phyloP scores from a whole-genome alignment of 2,797 vertebrate genomes.

The Echeneis naucrates region DNA sequence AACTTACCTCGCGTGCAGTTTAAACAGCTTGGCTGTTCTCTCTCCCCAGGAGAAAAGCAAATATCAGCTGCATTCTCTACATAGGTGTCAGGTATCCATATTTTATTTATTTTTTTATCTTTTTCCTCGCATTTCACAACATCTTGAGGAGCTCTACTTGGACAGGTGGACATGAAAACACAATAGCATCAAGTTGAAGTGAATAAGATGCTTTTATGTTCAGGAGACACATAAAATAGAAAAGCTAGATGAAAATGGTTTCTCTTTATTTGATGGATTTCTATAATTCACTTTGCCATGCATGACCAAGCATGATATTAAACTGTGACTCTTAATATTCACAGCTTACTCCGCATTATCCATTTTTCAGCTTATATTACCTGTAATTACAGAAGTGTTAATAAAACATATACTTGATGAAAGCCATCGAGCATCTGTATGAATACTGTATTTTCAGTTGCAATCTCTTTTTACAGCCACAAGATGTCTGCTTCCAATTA shows the following conservation, averaged over 20 bases:
- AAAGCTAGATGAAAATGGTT: slow-evolving; percentile 5
- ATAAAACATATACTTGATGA: slow-evolving; percentile 34
- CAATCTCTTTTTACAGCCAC: slow-evolving; percentile 11
- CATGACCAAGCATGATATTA: slow-evolving; percentile 17
- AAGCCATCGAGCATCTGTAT: slow-evolving; percentile 33
- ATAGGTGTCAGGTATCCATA: slow-evolving; percentile 8
- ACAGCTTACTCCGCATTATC: background rate
- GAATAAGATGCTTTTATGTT: slow-evolving; percentile 8
- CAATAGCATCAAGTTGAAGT: background rate
- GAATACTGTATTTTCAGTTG: slow-evolving; percentile 37
- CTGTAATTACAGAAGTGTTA: slow-evolving; percentile 23
- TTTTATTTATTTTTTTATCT: background rate
- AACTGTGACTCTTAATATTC: slow-evolving; percentile 14
- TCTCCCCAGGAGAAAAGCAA: slow-evolving; percentile 23
- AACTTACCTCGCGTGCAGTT: too few species aligned
- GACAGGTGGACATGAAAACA: slow-evolving; percentile 16
- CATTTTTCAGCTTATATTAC: background rate
- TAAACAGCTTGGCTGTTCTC: slow-evolving; percentile 26
- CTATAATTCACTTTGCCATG: slow-evolving; percentile 12
- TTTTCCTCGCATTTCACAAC: slow-evolving; percentile 9
- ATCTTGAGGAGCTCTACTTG: slow-evolving; percentile 3
- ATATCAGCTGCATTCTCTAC: slow-evolving; percentile 19
- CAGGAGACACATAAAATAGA: background rate
- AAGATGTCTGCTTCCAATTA: slow-evolving; percentile 61
- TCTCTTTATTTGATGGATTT: slow-evolving; percentile 8